Conservation (phyloP, 2,888 invertebrate species). For the Ptychoptera albimana region DNA sequence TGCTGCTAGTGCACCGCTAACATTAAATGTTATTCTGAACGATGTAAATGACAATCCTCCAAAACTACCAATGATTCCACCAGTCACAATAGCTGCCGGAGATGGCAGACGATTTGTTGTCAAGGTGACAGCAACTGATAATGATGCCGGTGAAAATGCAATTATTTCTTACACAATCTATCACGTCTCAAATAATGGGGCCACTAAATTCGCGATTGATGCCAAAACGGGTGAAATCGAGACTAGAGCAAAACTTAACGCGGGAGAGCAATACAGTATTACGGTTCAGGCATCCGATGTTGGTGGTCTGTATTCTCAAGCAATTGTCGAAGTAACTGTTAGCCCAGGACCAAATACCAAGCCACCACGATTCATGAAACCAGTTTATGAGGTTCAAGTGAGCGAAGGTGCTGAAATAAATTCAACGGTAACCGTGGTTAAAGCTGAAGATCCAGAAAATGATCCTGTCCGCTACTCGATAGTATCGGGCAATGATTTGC, state of each 20-base stretch:
- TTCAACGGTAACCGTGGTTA: constrained; percentile 65
- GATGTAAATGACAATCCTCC: constrained; percentile 84
- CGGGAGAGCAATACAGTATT: constrained; percentile 79
- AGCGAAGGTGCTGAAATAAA: constrained; percentile 82
- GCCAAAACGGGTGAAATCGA: constrained; percentile 60
- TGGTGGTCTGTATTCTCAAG: constrained; percentile 65
- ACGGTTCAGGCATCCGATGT: constrained; percentile 71
- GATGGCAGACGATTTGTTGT: constrained; percentile 50
- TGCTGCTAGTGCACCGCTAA: constrained; percentile 70
- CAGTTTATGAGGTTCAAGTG: constrained; percentile 74
- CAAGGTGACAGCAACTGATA: constrained; percentile 62
- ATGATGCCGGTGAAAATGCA: constrained; percentile 74
- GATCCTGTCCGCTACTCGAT: constrained; percentile 75
- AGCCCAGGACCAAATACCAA: constrained; percentile 69
- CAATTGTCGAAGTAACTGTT: constrained; percentile 71
- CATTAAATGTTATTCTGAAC: constrained; percentile 55
- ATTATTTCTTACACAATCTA: constrained; percentile 69
- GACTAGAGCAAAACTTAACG: constrained; percentile 61
- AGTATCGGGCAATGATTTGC: constrained; percentile 74
- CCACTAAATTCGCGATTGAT: constrained; percentile 72
- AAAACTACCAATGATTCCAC: constrained; percentile 59
- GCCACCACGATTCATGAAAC: constrained; percentile 64
- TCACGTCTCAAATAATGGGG: constrained; percentile 82
- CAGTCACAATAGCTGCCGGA: constrained; percentile 65
- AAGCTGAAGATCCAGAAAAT: constrained; percentile 79